These are phyloP conservation scores for Epicauta chinensis DNA, from an alignment of 1,140 invertebrate species.

Conservation along the genomic window DNA sequence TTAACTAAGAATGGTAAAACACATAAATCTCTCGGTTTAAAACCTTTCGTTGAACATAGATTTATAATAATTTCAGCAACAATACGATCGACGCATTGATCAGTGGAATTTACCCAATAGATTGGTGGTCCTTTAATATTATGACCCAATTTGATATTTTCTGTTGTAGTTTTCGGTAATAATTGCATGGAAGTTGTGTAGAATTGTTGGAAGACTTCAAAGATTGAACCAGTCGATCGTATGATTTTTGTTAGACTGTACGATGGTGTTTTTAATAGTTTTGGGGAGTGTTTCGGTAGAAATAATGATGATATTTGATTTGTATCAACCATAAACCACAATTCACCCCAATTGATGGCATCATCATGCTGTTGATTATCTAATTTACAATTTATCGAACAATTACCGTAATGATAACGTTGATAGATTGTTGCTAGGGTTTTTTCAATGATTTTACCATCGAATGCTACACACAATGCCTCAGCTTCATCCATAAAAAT, in stretches of 20 bases:
- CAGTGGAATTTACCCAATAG: constrained; percentile 35
- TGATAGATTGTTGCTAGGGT: constrained; percentile 33
- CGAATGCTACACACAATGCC: constrained; percentile 38
- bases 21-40: constrained; percentile 40
- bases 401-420: constrained; percentile 31
- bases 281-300: constrained; percentile 38
- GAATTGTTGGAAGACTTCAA: constrained; percentile 37
- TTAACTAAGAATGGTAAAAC: constrained; percentile 39
- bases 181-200: constrained; percentile 36
- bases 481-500: constrained; percentile 43
- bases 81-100: constrained; percentile 16
- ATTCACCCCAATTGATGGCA: constrained; percentile 30
- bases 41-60: constrained; percentile 38
- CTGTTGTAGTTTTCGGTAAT: constrained; percentile 25
- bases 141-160: constrained; percentile 32
- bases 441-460: constrained; percentile 32
- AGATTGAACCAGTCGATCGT: constrained; percentile 38
- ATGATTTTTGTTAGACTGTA: constrained; percentile 38
- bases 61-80: constrained; percentile 37
- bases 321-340: constrained; percentile 43
- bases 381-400: constrained; percentile 6
- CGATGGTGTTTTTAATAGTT: constrained; percentile 35
- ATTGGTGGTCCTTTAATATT: constrained; percentile 36
- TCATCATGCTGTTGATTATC: constrained; percentile 13
- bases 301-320: constrained; percentile 42